Conservation (phyloP, 2,888 invertebrate species). For the Ectemnius cavifrons region DNA sequence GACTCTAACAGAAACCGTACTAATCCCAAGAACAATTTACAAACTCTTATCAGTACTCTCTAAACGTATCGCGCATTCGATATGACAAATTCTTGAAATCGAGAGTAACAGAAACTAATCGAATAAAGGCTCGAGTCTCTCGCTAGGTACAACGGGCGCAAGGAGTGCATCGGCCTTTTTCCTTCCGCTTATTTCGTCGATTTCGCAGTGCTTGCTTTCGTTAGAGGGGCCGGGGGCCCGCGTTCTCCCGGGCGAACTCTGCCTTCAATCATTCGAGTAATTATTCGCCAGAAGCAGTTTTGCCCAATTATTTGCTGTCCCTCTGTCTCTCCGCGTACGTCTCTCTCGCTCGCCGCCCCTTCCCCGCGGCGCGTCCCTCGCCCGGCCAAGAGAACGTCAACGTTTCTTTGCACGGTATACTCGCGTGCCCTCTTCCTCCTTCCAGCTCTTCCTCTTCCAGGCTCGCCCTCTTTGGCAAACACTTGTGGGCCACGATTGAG, state of each 20-base stretch:
- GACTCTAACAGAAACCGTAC: too few relatives aligned
- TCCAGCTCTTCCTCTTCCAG: slow-evolving; percentile 27
- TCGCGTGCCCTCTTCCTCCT: background rate
- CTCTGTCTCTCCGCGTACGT: slow-evolving; percentile 17
- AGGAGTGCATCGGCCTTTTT: slow-evolving; percentile 55
- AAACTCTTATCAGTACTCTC: background rate
- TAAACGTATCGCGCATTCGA: background rate
- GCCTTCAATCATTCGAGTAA: slow-evolving; percentile 67
- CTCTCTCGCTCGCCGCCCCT: background rate
- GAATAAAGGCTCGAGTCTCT: slow-evolving; percentile 34
- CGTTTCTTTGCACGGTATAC: too few relatives aligned
- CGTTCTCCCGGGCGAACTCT: slow-evolving; percentile 22
- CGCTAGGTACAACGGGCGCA: slow-evolving; percentile 45
- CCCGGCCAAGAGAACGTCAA: background rate
- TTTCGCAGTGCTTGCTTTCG: slow-evolving; percentile 54
- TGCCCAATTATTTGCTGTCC: slow-evolving; percentile 68
- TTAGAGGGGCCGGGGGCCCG: slow-evolving; percentile 18
- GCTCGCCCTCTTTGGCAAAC: slow-evolving; percentile 8
- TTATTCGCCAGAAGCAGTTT: slow-evolving; percentile 70
- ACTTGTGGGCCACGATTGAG: slow-evolving; percentile 62
- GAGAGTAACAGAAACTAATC: background rate
- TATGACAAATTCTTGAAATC: background rate
- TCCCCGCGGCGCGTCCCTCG: background rate
- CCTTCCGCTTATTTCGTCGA: slow-evolving; percentile 56
- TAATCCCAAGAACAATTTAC: background rate